These are phyloP conservation scores for Lanistes nyassanus DNA, from an alignment of 1,140 invertebrate genomes.

Conservation along the genomic window DNA sequence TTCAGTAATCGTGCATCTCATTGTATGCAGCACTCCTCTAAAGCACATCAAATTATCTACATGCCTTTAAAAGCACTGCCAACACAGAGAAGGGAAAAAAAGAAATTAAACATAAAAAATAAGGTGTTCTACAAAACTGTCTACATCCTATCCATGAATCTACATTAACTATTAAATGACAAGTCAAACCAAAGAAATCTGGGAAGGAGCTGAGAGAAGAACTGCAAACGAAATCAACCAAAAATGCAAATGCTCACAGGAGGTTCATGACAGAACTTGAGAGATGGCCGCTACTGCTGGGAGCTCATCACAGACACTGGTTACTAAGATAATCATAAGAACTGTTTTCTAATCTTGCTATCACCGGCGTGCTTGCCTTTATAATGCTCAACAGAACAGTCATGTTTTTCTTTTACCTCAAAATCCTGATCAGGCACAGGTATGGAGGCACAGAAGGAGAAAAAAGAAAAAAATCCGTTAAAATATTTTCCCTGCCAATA, in stretches of 20 bases:
- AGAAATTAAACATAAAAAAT: slow-evolving; percentile 5
- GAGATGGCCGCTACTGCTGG: slow-evolving; percentile 33
- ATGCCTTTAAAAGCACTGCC: slow-evolving; percentile 16
- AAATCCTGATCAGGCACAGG: slow-evolving; percentile 29
- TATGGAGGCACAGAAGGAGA: slow-evolving; percentile 25
- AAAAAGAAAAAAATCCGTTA: slow-evolving; percentile 31
- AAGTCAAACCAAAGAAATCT: neutral
- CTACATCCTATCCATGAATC: neutral
- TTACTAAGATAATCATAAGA: too few relatives aligned
- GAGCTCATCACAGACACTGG: neutral
- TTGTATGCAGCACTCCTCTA: slow-evolving; percentile 5
- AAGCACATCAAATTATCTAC: slow-evolving; percentile 24
- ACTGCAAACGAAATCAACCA: slow-evolving; percentile 23
- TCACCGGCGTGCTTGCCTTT: neutral
- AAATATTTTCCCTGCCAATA: slow-evolving; percentile 6
- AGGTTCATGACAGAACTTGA: slow-evolving; percentile 25
- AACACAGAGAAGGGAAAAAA: neutral
- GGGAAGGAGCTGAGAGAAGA: slow-evolving; percentile 16
- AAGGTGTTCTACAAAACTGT: neutral
- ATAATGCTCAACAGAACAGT: slow-evolving; percentile 1
- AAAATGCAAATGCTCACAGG: slow-evolving; percentile 11
- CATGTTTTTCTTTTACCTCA: slow-evolving; percentile 26
- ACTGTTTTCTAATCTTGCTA: neutral
- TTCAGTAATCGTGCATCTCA: neutral
- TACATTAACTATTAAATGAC: neutral